A percentile compares a stretch with the other conserved stretches of the same genome.
Conservation (phyloP, 2,888 invertebrate species). For the Caenorhabditis sinica region DNA sequence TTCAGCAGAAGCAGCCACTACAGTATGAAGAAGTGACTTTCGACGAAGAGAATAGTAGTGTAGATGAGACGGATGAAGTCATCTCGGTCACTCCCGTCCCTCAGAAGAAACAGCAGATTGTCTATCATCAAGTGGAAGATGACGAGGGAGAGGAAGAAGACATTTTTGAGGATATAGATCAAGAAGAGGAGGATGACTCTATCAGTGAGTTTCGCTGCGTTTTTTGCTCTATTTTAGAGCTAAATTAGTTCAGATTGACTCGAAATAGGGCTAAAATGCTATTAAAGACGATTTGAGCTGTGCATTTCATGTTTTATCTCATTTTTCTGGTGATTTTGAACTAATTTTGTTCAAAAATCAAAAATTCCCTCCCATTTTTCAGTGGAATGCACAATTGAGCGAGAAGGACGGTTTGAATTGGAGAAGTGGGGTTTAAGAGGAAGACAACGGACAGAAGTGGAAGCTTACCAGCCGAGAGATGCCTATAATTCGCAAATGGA, state of each 20-base stretch:
- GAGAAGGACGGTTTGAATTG: slow-evolving; percentile 44
- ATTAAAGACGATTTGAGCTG: too few species aligned
- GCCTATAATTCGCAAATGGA: too few species aligned
- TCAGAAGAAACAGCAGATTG: not conserved
- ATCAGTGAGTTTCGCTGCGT: slow-evolving; percentile 44
- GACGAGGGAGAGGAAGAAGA: not conserved
- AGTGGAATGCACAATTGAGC: slow-evolving; percentile 60
- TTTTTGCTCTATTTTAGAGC: too few species aligned
- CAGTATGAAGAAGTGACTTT: not conserved
- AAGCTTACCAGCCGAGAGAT: too few species aligned
- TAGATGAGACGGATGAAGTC: slow-evolving; percentile 5
- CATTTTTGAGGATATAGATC: not conserved
- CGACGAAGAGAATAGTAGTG: not conserved
- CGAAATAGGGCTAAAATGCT: too few species aligned
- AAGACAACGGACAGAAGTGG: not conserved
- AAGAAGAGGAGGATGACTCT: slow-evolving; percentile 24
- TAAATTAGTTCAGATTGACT: too few species aligned
- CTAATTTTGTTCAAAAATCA: too few species aligned
- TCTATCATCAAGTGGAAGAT: not conserved
- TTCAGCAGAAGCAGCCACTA: not conserved
- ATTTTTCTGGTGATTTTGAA: too few species aligned
- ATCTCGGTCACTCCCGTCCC: slow-evolving; percentile 6
- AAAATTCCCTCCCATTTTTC: slow-evolving; percentile 4
- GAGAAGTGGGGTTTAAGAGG: slow-evolving; percentile 41
- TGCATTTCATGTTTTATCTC: too few species aligned